Base-by-base conservation (phyloP, 53 echinoderm and acorn worm genomes). In the Stichopus horrens region DNA sequence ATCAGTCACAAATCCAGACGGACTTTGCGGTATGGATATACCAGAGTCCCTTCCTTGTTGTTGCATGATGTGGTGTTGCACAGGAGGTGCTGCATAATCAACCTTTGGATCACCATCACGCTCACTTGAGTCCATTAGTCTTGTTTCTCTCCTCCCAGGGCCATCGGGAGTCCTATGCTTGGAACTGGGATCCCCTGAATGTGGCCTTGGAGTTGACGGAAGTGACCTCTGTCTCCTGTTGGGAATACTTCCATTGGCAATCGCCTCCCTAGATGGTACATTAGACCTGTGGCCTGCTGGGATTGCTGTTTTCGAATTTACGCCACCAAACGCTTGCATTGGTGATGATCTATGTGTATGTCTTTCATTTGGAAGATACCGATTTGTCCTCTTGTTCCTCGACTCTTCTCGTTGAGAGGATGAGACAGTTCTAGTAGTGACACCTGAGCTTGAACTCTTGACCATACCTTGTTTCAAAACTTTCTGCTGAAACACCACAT, bases 1-100 rank as follows among this genome's bases (percentile, higher is more conserved):
- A 84, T 96, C 96, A 0, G 96, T 93, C 10, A 93, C 88, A 76
- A 91, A 92, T 21, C 91, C 96, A 0, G 96, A 91, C 6, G 63
- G 84, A 65, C 19, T 63, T 0, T 21, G 67, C 0, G 52, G 23
- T 2, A 63, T 51, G 16, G 84, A 84, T 59, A 84, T 84, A 84
- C 84, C 84, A 1, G 84, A 84, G 84, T 84, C 84, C 23, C 84
- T 63, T 16, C 66, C 59, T 21, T 84, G 65, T 10, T 84, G 84
- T 7, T 14, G 10, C 65, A 83, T 20, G 20, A 53, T 20, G 9
- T 11, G 10, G 52, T 76, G 77, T 54, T 76, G 77, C 8, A 76
- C 77, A 37, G 52, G 6, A 5, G 77, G 77, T 54, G 51, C 77
- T 10, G 14, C 52, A 0, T 2, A 16, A 13, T 51, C 10, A 7